Percentiles rank a stretch among this genome's conserved stretches.
Conservation (phyloP, 2,113 vertebrate genomes). For the Bubo bubo region DNA sequence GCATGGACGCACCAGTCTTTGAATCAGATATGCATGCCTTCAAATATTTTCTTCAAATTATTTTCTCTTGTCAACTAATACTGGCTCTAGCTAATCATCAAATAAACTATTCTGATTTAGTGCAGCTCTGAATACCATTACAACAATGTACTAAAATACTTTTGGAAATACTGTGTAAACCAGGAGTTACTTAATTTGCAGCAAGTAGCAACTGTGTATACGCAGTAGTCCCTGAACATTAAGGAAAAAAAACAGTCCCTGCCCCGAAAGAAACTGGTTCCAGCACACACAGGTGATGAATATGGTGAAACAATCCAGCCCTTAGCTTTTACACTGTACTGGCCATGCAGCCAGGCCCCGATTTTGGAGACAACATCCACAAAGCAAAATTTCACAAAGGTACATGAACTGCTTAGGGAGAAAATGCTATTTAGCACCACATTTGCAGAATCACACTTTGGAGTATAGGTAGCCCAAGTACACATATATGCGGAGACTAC, state of each 20-base stretch:
- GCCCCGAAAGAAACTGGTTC: not conserved
- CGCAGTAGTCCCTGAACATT: not conserved
- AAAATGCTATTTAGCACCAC: not conserved
- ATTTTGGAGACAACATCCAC: not conserved
- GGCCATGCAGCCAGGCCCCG: not conserved
- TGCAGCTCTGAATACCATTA: not conserved
- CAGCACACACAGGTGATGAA: not conserved
- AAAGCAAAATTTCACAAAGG: not conserved
- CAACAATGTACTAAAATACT: not conserved
- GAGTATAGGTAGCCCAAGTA: not conserved
- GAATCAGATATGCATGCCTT: not conserved
- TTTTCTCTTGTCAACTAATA: not conserved
- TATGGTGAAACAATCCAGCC: not conserved
- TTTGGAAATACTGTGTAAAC: not conserved
- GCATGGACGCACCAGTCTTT: not conserved
- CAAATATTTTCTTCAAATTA: not conserved
- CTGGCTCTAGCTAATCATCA: not conserved
- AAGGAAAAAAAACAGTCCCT: not conserved
- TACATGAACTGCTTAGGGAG: not conserved
- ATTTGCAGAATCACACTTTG: not conserved
- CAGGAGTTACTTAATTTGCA: not conserved
- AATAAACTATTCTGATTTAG: not conserved
- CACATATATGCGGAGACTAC: rapidly evolving
- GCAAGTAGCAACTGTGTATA: not conserved
- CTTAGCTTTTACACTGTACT: not conserved